Base-by-base conservation (phyloP, 2,888 invertebrate genomes). In the Bellardia bayeri region DNA sequence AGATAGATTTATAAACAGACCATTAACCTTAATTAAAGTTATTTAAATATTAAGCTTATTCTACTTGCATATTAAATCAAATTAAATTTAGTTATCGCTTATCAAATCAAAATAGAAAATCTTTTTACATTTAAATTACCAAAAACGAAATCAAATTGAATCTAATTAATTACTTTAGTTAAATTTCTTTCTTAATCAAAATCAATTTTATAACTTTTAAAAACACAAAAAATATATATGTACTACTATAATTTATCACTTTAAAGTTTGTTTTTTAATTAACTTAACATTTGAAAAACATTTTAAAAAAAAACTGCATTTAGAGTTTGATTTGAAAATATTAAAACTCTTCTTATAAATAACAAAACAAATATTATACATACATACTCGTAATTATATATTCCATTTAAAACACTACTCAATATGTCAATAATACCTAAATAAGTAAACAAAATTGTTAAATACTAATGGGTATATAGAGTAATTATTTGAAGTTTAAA, bases 271-370 rank as follows among this genome's bases (percentile, higher is more conserved):
- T 85, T 81, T 80, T 58, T 23, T 14, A 45, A 68, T 68, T 82
- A 82, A 68, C 54, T 66, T 5, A 72, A 71, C 11, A 13, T 58
- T 58, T 30, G 5, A 63, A 63, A 61, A 75, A 63, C 40, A 61
- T 66, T 45, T 37, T n/a, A n/a, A 75, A 64, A 64, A 13, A 58
- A 54, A 80, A 71, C 23, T 88, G 85, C 85, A 82, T 85, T 87
- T 87, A 87, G 82, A 85, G 82, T 82, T 82, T 82, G 30, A 80
- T 82, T 87, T 86, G 68, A 14, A 80, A 56, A 75, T 79, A 84
- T 78, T 69, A 79, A 80, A 83, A 82, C 79, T 82, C 74, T 82
- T 85, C 75, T 64, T 79, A 79, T 51, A 71, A 79, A 78, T 23
- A 71, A 30, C 54, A 16, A 42, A 30, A 45, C 11, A 42, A 42